Evolutionary conservation across 2,797 vertebrate species (phyloP), one percentile per base, ranked within the genome.

Genomic region (Acanthurus tractus): DNA sequence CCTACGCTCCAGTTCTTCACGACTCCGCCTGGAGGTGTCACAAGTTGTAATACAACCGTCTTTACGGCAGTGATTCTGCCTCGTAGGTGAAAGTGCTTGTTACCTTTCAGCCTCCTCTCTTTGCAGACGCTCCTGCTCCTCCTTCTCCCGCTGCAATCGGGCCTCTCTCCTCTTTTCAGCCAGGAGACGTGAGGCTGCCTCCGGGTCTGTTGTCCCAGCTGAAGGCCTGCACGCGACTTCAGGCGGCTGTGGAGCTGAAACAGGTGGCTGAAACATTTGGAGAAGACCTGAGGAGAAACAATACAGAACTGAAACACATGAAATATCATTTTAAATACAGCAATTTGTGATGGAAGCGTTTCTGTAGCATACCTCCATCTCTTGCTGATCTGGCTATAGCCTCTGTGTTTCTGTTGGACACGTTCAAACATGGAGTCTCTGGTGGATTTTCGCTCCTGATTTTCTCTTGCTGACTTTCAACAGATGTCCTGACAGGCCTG

Each of bases 151-250:
- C 75, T 97, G 97, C 58, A 97, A 93, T 49, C 97, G 95, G 45
- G 98, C 97, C 63, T 97, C 95, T 72, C 95, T 94, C 63, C 98
- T 96, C 90, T 95, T 98, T 80, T 99, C 98, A 11, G 96, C 84
- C 63, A 99, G 93, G 63, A 97, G 88, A 78, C 97, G 95, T 0
- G 95, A 96, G 14, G 97, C 98, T 88, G 97, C 96, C 72, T 96
- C 96, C 2, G 94, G 95, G 85, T 98, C 94, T 1, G 94, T 97
- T 1, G 96, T 97, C 46, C 98, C 96, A 2, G 96, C 96, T 9
- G 94, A 93, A 38, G 93, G 83, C 89, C 94, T 96, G 14, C 64
- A 59, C 0, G 6, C 46, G 34, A 76, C 59, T 22, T 86, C 82
- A 38, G 87, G 8, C 70, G 81, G 72, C 34, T 48, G 83, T 8